Percentiles rank a stretch among this genome's conserved stretches.
These are phyloP conservation scores for Podarcis lilfordi DNA, from an alignment of 2,797 vertebrate genomes.

Conservation along the genomic window DNA sequence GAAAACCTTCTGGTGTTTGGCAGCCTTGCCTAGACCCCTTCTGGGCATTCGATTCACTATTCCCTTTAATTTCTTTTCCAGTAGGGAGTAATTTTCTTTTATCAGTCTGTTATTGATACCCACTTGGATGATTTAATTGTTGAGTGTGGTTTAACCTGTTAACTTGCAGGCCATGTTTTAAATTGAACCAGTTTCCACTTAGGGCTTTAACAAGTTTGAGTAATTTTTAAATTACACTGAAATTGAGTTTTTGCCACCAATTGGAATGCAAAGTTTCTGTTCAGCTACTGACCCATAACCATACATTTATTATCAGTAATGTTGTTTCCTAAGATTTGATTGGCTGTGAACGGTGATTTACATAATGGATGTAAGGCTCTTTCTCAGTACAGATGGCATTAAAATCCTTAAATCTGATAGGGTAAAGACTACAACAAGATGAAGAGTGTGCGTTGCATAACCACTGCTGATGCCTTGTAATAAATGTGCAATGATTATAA, in stretches of 20 bases:
- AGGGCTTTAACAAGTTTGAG: conserved; percentile 42
- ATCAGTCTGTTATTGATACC: conserved; percentile 47
- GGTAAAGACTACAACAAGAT: not conserved
- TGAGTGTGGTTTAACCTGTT: conserved; percentile 47
- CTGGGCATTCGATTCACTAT: conserved; percentile 60
- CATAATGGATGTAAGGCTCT: conserved; percentile 14
- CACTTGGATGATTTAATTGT: conserved; percentile 42
- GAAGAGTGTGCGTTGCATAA: conserved; percentile 20
- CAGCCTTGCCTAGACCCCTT: conserved; percentile 52
- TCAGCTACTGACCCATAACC: conserved; percentile 48
- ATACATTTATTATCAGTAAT: conserved; percentile 43
- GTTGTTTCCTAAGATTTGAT: conserved; percentile 16
- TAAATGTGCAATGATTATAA: conserved; percentile 25
- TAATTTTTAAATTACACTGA: conserved; percentile 48
- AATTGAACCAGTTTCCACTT: conserved; percentile 34
- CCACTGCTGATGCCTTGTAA: conserved; percentile 25
- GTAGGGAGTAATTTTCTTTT: conserved; percentile 59
- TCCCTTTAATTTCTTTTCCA: conserved; percentile 67
- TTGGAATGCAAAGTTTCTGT: conserved; percentile 42
- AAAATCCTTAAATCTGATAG: conserved; percentile 13
- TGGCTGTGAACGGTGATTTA: conserved; percentile 30
- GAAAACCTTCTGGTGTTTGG: conserved; percentile 62
- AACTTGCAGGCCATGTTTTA: conserved; percentile 41
- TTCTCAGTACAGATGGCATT: conserved; percentile 21
- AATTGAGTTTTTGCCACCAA: conserved; percentile 44